Conservation (phyloP, 2,113 vertebrate genomes). For the Macroglossus sobrinus region DNA sequence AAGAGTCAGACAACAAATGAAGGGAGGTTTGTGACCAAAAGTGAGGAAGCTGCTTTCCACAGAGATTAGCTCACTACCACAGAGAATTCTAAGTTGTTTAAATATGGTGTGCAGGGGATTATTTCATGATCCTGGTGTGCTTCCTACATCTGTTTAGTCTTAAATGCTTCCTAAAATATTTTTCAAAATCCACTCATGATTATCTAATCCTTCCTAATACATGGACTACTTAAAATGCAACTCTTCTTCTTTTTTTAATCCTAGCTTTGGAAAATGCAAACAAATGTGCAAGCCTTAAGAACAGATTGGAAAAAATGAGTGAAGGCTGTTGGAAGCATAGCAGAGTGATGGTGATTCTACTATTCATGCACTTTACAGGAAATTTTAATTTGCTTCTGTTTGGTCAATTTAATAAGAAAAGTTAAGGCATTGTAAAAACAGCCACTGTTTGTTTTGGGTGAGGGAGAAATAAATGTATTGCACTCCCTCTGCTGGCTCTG, state of each 20-base stretch:
- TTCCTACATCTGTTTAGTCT: slow-evolving; percentile 61
- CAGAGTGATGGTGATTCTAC: accelerated
- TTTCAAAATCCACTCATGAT: slow-evolving; percentile 69
- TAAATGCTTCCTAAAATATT: slow-evolving; percentile 67
- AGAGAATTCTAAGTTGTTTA: slow-evolving; percentile 54
- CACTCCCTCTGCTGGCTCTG: slow-evolving; percentile 76
- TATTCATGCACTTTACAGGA: neutral
- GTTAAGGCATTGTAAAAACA: neutral
- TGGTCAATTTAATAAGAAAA: neutral
- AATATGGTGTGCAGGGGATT: slow-evolving; percentile 64
- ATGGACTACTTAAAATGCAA: slow-evolving; percentile 32
- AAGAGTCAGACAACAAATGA: slow-evolving; percentile 50
- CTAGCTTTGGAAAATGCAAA: slow-evolving; percentile 45
- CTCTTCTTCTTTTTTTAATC: slow-evolving; percentile 15
- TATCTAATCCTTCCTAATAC: slow-evolving; percentile 63
- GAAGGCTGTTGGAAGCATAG: neutral
- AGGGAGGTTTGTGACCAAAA: slow-evolving; percentile 60
- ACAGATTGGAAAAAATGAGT: neutral
- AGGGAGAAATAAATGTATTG: slow-evolving; percentile 30
- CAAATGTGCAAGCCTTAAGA: neutral
- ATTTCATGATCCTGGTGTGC: slow-evolving; percentile 38
- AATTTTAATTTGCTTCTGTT: neutral
- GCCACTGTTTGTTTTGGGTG: neutral
- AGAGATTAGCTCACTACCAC: slow-evolving; percentile 60
- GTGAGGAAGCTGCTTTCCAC: slow-evolving; percentile 71